Percentiles rank a stretch among this genome's conserved stretches.
Evolutionary conservation across 23 tunicate genomes (phyloP).

Genomic region (Oikopleura dioica): DNA sequence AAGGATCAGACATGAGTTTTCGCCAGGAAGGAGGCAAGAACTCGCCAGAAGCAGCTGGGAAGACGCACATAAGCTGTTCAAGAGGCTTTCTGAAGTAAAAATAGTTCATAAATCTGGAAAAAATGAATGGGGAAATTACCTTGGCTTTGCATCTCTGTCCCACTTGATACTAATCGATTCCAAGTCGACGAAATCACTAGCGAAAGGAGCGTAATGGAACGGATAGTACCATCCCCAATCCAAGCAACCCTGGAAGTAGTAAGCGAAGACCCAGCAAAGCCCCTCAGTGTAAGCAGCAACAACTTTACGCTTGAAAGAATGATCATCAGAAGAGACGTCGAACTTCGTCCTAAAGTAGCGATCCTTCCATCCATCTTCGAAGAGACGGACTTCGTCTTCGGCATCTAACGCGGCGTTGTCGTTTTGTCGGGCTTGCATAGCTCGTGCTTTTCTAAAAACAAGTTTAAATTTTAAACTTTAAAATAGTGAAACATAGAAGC

Average conservation of each 20-base stretch:
- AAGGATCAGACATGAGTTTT: slow-evolving; percentile 61
- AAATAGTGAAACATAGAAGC: too few relatives aligned
- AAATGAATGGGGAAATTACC: too few relatives aligned
- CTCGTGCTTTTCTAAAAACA: slow-evolving; percentile 7
- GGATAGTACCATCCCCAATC: slow-evolving; percentile 97
- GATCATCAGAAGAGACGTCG: slow-evolving; percentile 34
- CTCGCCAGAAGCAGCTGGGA: slow-evolving; percentile 93
- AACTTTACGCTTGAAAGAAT: slow-evolving; percentile 15
- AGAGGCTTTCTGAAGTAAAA: slow-evolving; percentile 76
- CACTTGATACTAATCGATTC: slow-evolving; percentile 27
- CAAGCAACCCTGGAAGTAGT: slow-evolving; percentile 93
- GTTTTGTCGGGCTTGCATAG: neutral
- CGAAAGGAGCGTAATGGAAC: slow-evolving; percentile 93
- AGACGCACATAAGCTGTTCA: slow-evolving; percentile 97
- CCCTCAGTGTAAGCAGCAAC: slow-evolving; percentile 71
- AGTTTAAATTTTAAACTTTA: too few relatives aligned
- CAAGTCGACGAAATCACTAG: slow-evolving; percentile 71
- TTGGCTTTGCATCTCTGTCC: slow-evolving; percentile 37
- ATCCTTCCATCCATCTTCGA: slow-evolving; percentile 99
- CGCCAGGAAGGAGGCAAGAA: slow-evolving; percentile 72
- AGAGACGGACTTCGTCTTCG: slow-evolving; percentile 67
- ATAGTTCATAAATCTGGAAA: too few relatives aligned
- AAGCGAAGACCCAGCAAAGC: slow-evolving; percentile 71
- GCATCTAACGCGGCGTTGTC: slow-evolving; percentile 21
- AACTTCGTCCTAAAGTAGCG: slow-evolving; percentile 70